A percentile compares a stretch with the other conserved stretches of the same genome.
Evolutionary conservation across 2,888 invertebrate genomes (phyloP).

Genomic region (Bibio marci): DNA sequence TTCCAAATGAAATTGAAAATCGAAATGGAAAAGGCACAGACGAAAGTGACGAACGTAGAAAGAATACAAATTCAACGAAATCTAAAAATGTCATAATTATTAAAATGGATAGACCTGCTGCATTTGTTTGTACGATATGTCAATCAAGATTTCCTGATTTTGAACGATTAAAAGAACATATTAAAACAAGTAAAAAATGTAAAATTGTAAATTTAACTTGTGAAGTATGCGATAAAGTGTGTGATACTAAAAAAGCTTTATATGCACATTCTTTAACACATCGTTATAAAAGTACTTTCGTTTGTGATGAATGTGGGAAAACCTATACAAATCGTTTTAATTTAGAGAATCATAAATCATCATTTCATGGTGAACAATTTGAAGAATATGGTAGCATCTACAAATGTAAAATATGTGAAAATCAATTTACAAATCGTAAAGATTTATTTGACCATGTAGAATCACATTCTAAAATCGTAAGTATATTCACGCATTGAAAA

Average conservation of each 20-base stretch:
- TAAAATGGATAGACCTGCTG: slow-evolving; percentile 5
- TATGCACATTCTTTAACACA: slow-evolving; percentile 5
- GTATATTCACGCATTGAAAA: neutral
- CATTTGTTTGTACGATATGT: slow-evolving; percentile 7
- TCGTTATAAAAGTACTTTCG: slow-evolving; percentile 1
- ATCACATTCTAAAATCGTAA: neutral
- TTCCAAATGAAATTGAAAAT: too few species aligned
- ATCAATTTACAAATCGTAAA: slow-evolving; percentile 6
- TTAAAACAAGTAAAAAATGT: slow-evolving; percentile 3
- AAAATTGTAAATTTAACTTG: slow-evolving; percentile 4
- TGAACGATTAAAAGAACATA: slow-evolving; percentile 4
- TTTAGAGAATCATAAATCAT: slow-evolving; percentile 7
- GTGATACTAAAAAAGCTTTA: slow-evolving; percentile 5
- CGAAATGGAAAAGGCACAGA: neutral
- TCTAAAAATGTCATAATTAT: slow-evolving; percentile 1
- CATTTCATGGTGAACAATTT: slow-evolving; percentile 5
- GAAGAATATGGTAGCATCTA: slow-evolving; percentile 6
- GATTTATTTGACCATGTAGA: slow-evolving; percentile 6
- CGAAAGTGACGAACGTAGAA: neutral
- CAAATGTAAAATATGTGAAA: slow-evolving; percentile 6
- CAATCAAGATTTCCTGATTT: slow-evolving; percentile 4
- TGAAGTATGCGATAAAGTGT: slow-evolving; percentile 4
- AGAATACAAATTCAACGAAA: neutral
- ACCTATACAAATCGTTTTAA: slow-evolving; percentile 6
- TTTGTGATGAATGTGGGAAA: slow-evolving; percentile 8